Evolutionary conservation across 2,797 vertebrate species (phyloP).

Genomic region (Thripadectes ignobilis): DNA sequence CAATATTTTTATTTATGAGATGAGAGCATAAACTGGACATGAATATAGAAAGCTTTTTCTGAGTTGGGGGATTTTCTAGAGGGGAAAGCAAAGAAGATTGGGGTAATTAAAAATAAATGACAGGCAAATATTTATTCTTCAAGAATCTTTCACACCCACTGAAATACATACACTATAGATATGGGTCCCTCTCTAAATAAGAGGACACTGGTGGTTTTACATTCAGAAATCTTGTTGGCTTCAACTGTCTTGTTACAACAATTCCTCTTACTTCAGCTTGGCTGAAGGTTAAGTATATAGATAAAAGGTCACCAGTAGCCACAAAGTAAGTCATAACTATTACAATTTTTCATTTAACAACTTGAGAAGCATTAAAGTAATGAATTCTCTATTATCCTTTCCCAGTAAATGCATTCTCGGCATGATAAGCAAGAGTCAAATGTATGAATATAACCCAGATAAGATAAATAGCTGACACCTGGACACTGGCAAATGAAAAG

Average conservation of each 20-base stretch:
- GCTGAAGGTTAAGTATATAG: slow-evolving; percentile 36
- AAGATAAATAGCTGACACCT: slow-evolving; percentile 22
- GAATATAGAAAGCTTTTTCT: not conserved
- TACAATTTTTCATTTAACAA: slow-evolving; percentile 23
- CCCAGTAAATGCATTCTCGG: slow-evolving; percentile 1
- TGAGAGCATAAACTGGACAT: not conserved
- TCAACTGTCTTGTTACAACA: not conserved
- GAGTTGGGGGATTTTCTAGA: not conserved
- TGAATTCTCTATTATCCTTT: slow-evolving; percentile 41
- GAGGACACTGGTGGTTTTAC: not conserved
- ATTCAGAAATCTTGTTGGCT: not conserved
- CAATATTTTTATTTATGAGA: not conserved
- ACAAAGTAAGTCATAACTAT: slow-evolving; percentile 43
- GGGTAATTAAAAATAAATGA: not conserved
- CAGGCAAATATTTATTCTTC: not conserved
- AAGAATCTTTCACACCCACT: not conserved
- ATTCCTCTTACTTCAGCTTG: not conserved
- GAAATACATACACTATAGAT: not conserved
- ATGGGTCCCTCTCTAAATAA: not conserved
- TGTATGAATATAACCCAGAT: slow-evolving; percentile 41
- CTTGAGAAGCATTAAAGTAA: slow-evolving; percentile 42
- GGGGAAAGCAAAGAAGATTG: not conserved
- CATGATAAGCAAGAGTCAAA: slow-evolving; percentile 30
- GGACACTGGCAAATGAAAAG: slow-evolving; percentile 31
- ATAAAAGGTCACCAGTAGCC: slow-evolving; percentile 43